Base-by-base conservation (phyloP, 2,797 vertebrate species). In the Ispidina picta region DNA sequence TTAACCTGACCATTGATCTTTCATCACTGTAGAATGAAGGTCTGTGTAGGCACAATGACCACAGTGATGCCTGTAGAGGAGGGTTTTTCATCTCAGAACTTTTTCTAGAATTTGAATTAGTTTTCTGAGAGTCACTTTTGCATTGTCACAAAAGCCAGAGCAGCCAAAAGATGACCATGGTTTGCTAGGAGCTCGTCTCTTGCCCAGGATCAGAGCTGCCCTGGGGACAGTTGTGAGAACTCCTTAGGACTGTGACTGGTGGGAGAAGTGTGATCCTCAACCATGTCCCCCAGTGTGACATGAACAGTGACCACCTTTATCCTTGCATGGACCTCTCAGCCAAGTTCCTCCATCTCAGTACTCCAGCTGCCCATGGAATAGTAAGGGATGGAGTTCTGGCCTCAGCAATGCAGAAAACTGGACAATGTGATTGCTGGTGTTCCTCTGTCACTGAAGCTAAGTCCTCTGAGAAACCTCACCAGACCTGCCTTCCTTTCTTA, bases 201-300 rank as follows among this genome's bases (percentile, higher is more conserved):
- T 56, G 18, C 18, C 68, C 18, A 25, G 33, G 33, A 52, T 48
- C 37, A 44, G 55, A 31, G 33, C 31, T 80, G 33, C 5, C 1
- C 56, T 71, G 65, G 48, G n/a, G 9, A 37, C 2, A 9, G 48
- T 10, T 44, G 41, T 12, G 43, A 60, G 31, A 25, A 10, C 20
- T 65, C 39, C 49, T 78, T 31, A 75, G 43, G 60, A 86, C 18
- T 0, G 1, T 26, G 15, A 5, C 46, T 25, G 28, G 28, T 54
- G 46, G 55, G 23, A 91, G 26, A 81, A 88, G 33, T 0, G 1
- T 39, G 23, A 74, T 64, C 55, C 39, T 75, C 1, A 9, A n/a
- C 48, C 46, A 12, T 0, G 1, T 70, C 21, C 41, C 10, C 15
- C 20, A 64, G 8, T 0, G 1, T 68, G 54, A 64, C 12, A 3